These are phyloP conservation scores for Hippoglossus hippoglossus DNA, from an alignment of 2,797 vertebrate genomes.

Conservation along the genomic window DNA sequence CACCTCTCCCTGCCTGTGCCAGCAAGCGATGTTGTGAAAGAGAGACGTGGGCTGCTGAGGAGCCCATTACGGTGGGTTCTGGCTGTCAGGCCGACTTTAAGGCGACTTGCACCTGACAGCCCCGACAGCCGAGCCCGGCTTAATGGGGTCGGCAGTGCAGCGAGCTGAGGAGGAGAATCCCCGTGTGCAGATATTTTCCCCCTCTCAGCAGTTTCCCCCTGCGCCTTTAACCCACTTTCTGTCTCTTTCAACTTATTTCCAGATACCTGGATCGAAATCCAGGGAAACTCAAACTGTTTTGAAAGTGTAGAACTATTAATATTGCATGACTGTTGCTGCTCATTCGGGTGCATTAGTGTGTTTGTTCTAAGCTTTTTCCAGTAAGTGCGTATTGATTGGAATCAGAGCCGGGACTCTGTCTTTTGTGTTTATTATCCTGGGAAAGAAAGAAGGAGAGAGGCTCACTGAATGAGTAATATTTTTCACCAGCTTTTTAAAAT, in stretches of 20 bases:
- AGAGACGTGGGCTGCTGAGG: conserved; percentile 51
- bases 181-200: conserved; percentile 49
- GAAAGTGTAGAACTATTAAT: conserved; percentile 44
- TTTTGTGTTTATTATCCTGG: neutral
- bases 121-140: conserved; percentile 49
- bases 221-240: conserved; percentile 59
- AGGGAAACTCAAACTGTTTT: conserved; percentile 34
- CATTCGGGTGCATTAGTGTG: conserved; percentile 46
- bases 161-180: conserved; percentile 58
- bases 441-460: neutral
- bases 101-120: conserved; percentile 67
- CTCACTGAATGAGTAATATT: too few relatives aligned
- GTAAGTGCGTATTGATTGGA: conserved; percentile 45
- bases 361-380: conserved; percentile 22
- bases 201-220: conserved; percentile 58
- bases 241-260: conserved; percentile 37
- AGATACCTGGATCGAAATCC: conserved; percentile 40
- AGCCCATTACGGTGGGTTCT: conserved; percentile 67
- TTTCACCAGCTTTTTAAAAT: too few relatives aligned
- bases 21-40: conserved; percentile 27
- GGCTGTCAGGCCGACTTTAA: conserved; percentile 62
- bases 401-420: neutral
- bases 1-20: conserved; percentile 11
- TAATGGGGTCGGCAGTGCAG: conserved; percentile 70
- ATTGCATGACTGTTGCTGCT: conserved; percentile 47